Percentiles rank a stretch among this genome's conserved stretches.
Evolutionary conservation across 2,113 vertebrate genomes (phyloP).

Genomic region (Cyphotilapia sp.): DNA sequence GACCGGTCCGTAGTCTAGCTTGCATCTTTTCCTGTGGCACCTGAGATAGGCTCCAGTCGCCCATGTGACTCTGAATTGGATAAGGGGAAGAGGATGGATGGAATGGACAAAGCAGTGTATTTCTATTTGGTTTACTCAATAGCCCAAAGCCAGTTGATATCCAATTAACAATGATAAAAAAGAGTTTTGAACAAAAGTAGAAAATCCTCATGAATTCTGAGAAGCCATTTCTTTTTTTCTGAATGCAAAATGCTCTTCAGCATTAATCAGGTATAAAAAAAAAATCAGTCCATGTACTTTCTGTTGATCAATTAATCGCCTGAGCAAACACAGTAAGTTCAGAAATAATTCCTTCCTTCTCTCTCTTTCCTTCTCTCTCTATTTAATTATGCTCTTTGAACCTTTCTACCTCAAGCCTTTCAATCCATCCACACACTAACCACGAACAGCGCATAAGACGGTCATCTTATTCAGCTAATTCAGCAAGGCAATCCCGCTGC

Average conservation of each 20-base stretch:
- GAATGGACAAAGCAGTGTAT: neutral
- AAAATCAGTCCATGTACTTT: neutral
- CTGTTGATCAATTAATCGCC: neutral
- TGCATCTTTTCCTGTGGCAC: neutral
- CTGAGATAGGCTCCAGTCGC: neutral
- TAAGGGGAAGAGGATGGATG: neutral
- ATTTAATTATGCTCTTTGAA: constrained; percentile 82
- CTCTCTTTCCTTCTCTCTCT: constrained; percentile 73
- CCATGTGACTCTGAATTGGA: neutral
- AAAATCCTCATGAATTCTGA: neutral
- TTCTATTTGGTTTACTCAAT: neutral
- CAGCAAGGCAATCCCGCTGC: neutral
- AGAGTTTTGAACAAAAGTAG: neutral
- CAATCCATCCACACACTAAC: neutral
- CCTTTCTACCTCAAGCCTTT: constrained; percentile 21
- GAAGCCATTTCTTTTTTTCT: neutral
- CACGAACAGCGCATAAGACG: constrained; percentile 42
- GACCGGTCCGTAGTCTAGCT: neutral
- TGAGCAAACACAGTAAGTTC: neutral
- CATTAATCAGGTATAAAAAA: neutral
- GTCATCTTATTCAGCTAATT: constrained; percentile 66
- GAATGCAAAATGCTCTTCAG: neutral
- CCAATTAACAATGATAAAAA: neutral
- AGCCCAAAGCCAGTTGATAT: neutral
- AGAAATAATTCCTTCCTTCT: neutral